Evolutionary conservation across 1,140 invertebrate genomes (phyloP), one percentile per base, ranked within the genome.

Genomic region (Ceratina japonica): DNA sequence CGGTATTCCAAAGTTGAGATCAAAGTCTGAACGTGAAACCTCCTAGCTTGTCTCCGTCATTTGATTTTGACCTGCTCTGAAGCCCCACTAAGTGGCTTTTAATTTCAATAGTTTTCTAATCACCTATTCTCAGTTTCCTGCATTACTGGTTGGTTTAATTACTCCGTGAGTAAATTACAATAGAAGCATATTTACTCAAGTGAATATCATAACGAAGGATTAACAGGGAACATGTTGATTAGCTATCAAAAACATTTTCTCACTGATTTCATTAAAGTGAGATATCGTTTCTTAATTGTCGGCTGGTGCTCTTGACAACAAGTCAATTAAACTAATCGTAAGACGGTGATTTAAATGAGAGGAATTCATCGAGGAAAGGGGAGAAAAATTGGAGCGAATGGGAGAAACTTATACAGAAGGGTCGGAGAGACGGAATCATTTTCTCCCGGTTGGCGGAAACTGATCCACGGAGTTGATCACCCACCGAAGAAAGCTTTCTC

Each of bases 401-500:
- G 20, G 2, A 8, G 65, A 18, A 27, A 8, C 4, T 20, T 12
- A 22, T 37, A 61, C 22, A 2, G 7, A 3, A 3, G 59, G 13
- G 22, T 12, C 8, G 24, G 15, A n/a, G 16, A 49, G 20, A 54
- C 44, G 56, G 75, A 71, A 72, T 56, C 49, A 64, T 71, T 71
- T 72, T 52, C 75, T 27, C 49, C 5, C 13, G 1, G 20, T 0
- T n/a, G n/a, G 66, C n/a, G 12, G 59, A 56, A 77, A 63, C 75
- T 44, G 68, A 77, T 77, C 68, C 58, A 20, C 27, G 27, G 68
- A 31, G 51, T 70, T 63, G 75, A 77, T 77, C 66, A 44, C 15
- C 20, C 24, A 71, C 54, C 75, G 59, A 20, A 15, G 66, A 70
- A 62, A 62, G 58, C 59, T 78, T 61, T 56, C 31, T 16, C 0